Percentiles rank a stretch among this genome's conserved stretches.
These are phyloP conservation scores for Dryococelus australis DNA, from an alignment of 2,888 invertebrate species.

Conservation along the genomic window DNA sequence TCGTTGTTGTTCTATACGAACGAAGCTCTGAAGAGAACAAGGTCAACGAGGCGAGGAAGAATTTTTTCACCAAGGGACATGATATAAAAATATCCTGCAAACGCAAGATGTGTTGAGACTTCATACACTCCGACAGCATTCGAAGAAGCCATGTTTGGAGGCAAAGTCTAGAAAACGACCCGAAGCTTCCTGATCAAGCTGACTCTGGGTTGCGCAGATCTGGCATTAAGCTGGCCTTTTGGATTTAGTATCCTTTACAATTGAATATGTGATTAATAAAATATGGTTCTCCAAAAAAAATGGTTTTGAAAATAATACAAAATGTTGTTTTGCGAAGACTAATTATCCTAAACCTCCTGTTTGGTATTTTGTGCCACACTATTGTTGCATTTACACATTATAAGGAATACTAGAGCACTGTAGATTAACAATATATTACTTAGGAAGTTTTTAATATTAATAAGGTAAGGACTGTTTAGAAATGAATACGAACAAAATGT, in stretches of 20 bases:
- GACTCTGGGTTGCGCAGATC: neutral
- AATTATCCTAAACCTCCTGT: neutral
- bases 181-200: slow-evolving; percentile 7
- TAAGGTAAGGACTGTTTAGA: neutral
- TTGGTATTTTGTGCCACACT: neutral
- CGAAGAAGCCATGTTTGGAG: slow-evolving; percentile 20
- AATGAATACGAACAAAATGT: slow-evolving; percentile 1
- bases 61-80: neutral
- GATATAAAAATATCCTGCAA: neutral
- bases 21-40: no score
- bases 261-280: neutral
- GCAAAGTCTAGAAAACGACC: neutral
- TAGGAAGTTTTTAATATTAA: neutral
- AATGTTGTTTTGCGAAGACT: neutral
- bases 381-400: neutral
- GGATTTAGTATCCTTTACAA: neutral
- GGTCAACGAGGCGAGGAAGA: no score
- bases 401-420: neutral
- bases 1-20: no score
- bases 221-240: neutral
- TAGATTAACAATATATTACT: neutral
- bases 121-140: slow-evolving; percentile 24
- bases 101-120: slow-evolving; percentile 11
- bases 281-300: neutral
- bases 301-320: neutral